These are phyloP conservation scores for Antedon mediterranea DNA, from an alignment of 53 echinoderm and acorn worm species.

Conservation along the genomic window DNA sequence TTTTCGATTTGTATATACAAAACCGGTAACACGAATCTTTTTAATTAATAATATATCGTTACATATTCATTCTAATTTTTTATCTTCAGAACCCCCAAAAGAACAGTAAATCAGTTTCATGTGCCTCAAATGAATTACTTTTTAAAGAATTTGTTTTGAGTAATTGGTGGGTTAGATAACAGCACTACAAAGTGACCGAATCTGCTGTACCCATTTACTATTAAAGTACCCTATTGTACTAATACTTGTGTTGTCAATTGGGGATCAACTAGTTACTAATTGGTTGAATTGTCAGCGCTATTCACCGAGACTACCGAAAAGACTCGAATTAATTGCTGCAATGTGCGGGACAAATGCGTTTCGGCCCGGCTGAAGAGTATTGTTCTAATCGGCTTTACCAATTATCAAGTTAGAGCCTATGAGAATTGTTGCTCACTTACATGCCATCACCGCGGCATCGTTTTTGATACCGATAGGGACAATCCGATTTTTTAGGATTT, in stretches of 20 bases:
- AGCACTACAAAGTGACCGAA: not conserved
- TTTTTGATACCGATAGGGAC: constrained; percentile 1
- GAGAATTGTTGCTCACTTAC: not conserved
- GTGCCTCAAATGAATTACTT: not conserved
- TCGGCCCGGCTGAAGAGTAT: not conserved
- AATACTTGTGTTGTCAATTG: not conserved
- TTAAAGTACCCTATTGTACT: not conserved
- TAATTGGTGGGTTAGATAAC: not conserved
- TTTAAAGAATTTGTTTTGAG: not conserved
- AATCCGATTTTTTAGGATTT: not conserved
- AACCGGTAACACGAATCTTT: too few relatives aligned
- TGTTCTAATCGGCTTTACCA: not conserved
- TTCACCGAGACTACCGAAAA: not conserved
- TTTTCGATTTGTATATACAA: too few relatives aligned
- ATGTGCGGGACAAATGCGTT: not conserved
- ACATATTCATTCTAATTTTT: too few relatives aligned
- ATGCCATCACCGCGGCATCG: not conserved
- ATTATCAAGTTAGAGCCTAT: not conserved
- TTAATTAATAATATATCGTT: too few relatives aligned
- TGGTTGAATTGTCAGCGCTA: not conserved
- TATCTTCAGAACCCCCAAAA: too few relatives aligned
- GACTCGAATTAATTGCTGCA: not conserved
- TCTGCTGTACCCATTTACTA: not conserved
- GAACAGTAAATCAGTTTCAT: too few relatives aligned
- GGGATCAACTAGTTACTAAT: not conserved